Conservation (phyloP, 2,888 invertebrate genomes). For the Melanotus villosus region DNA sequence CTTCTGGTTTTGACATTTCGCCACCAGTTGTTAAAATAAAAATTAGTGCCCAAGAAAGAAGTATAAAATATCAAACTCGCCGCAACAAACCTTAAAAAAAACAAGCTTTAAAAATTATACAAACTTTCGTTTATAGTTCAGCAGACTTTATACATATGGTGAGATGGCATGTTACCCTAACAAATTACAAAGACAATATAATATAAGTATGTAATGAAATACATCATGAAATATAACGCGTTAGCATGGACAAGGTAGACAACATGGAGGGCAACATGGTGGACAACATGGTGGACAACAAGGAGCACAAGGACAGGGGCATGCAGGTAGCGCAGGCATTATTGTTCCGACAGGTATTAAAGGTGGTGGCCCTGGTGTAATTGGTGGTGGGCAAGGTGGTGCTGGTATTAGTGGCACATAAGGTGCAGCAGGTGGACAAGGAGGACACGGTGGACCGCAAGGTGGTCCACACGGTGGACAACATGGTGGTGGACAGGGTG, state of each 20-base stretch:
- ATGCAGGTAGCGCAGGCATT: slow-evolving; percentile 43
- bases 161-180: no score
- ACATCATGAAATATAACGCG: neutral
- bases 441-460: slow-evolving; percentile 42
- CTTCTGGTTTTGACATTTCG: no score
- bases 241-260: slow-evolving; percentile 56
- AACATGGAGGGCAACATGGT: slow-evolving; percentile 49
- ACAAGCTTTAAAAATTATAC: no score
- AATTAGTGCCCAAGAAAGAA: no score
- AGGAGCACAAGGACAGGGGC: slow-evolving; percentile 48
- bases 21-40: no score
- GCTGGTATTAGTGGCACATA: slow-evolving; percentile 55
- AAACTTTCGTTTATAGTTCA: no score
- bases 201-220: no score
- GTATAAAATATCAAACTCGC: no score
- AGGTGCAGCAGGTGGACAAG: slow-evolving; percentile 50
- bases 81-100: no score
- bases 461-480: slow-evolving; percentile 62
- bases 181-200: no score
- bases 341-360: slow-evolving; percentile 48
- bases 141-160: no score
- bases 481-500: slow-evolving; percentile 64
- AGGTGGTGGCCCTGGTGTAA: slow-evolving; percentile 46
- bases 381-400: slow-evolving; percentile 57
- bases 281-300: slow-evolving; percentile 49